Conservation (phyloP, 2,113 vertebrate species). For the Trematocara nigrifrons region DNA sequence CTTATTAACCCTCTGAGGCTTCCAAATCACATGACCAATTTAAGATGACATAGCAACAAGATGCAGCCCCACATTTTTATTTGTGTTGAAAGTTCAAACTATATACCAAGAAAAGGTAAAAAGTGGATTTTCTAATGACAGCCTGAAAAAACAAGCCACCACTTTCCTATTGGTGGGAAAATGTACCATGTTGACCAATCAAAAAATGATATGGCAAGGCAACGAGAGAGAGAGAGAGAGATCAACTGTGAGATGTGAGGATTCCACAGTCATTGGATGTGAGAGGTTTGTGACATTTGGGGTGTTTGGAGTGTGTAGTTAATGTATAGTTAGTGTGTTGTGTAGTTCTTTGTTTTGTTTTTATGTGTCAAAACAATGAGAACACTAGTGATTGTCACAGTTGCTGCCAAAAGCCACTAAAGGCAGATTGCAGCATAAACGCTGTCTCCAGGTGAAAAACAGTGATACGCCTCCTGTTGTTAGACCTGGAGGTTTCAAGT, state of each 20-base stretch:
- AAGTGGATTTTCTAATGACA: not conserved
- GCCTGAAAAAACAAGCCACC: not conserved
- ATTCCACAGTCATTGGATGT: not conserved
- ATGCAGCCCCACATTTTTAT: not conserved
- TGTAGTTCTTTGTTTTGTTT: not conserved
- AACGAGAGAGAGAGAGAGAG: accelerated
- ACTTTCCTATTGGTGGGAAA: not conserved
- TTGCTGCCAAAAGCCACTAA: no score
- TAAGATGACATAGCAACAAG: not conserved
- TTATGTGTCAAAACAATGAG: not conserved
- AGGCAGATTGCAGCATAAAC: no score
- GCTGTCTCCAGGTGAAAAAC: no score
- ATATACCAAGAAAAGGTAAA: not conserved
- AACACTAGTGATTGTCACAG: no score
- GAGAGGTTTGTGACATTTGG: not conserved
- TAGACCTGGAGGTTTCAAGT: no score
- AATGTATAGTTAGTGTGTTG: not conserved
- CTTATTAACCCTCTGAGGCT: not conserved
- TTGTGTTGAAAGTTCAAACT: not conserved
- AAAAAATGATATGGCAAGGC: not conserved
- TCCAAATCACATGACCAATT: not conserved
- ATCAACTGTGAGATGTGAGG: not conserved
- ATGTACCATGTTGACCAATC: not conserved
- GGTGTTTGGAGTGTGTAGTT: not conserved
- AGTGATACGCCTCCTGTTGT: no score